Base-by-base conservation (phyloP, 1,140 invertebrate genomes). In the Drosophila gunungcola region DNA sequence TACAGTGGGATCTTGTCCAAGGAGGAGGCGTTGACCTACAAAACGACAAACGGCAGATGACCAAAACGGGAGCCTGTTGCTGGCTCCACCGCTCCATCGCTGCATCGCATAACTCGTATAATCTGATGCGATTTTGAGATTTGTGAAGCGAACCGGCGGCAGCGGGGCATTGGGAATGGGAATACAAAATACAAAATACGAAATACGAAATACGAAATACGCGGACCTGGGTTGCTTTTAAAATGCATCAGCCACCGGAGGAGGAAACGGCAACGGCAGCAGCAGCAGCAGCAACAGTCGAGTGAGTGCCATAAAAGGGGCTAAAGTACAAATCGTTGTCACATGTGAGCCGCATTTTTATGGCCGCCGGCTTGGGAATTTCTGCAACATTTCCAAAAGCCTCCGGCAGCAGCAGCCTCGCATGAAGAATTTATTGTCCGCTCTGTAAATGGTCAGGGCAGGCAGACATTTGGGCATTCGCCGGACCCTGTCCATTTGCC, bases 311-410 rank as follows among this genome's bases (percentile, higher is more conserved):
- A 89, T 91, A 91, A 91, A 91, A 85, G 90, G 90, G 90, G 86
- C 83, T 70, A 85, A 88, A 90, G 90, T 91, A 91, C 90, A 91
- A 91, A 91, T 91, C 91, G 91, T 91, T 91, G 91, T 91, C 91
- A 91, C 90, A 91, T 91, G 91, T 91, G 91, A 91, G 91, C 77
- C 85, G 91, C 90, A 91, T 91, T 91, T 91, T 91, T 91, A 91
- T 91, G 89, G 86, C 91, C 70, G 70, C 73, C 84, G 76, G 84
- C 90, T 91, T 91, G 90, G 90, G 90, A 91, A 91, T 84, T 78
- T 76, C 52, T 81, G 73, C 65, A 69, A 69, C 65, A 56, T 69
- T 65, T 51, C 68, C 55, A 74, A 73, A 69, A 57, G 57, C 41
- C 42, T 52, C 39, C 52, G 49, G 52, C 21, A 10, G 57, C 25